Evolutionary conservation across 2,113 vertebrate species (phyloP).

Genomic region (Mustela nigripes): DNA sequence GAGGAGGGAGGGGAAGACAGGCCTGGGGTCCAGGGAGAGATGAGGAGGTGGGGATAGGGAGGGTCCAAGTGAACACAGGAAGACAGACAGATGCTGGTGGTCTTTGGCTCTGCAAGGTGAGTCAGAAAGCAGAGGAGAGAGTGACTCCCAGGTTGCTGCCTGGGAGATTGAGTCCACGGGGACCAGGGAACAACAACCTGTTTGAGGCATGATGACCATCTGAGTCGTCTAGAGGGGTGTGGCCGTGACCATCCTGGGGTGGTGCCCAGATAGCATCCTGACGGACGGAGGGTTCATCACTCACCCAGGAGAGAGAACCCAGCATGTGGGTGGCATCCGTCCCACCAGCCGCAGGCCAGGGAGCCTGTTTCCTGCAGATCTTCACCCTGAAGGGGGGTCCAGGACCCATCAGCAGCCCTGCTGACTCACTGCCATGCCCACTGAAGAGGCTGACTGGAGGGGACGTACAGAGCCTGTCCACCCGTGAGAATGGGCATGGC

Average conservation of each 20-base stretch:
- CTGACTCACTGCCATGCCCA: not conserved
- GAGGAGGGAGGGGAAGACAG: not conserved
- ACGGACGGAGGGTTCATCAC: not conserved
- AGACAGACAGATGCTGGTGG: not conserved
- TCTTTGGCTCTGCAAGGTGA: not conserved
- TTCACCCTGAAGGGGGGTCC: not conserved
- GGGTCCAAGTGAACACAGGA: not conserved
- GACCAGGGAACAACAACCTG: not conserved
- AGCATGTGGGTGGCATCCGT: fast-evolving
- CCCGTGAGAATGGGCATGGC: fast-evolving
- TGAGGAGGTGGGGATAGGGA: not conserved
- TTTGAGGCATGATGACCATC: not conserved
- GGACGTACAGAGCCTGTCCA: fast-evolving
- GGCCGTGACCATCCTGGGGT: not conserved
- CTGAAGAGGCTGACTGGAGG: not conserved
- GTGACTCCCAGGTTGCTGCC: fast-evolving
- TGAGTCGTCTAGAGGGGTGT: not conserved
- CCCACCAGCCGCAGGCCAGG: too few relatives aligned
- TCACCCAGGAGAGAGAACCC: not conserved
- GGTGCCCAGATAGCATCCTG: not conserved
- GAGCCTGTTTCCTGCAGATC: not conserved
- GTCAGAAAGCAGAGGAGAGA: not conserved
- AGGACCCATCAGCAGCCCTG: not conserved
- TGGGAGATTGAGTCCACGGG: not conserved
- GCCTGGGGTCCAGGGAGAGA: not conserved